These are phyloP conservation scores for Andricus grossulariae DNA, from an alignment of 1,140 invertebrate genomes.

Conservation along the genomic window DNA sequence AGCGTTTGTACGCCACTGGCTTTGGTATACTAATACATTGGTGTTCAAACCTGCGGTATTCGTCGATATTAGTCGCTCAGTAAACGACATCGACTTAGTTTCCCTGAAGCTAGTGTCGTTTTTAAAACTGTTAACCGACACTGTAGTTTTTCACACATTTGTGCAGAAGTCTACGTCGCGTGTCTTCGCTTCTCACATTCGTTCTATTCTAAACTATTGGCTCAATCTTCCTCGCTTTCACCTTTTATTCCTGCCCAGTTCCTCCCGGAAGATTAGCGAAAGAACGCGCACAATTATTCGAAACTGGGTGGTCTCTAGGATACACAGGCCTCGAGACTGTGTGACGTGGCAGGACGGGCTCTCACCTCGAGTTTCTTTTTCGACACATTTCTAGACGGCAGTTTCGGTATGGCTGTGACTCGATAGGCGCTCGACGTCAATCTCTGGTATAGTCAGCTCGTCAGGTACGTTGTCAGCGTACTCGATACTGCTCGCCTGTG, in stretches of 20 bases:
- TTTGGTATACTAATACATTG: conserved; percentile 1
- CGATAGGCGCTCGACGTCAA: conserved; percentile 92
- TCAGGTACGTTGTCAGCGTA: conserved; percentile 92
- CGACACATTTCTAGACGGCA: conserved; percentile 82
- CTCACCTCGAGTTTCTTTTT: conserved; percentile 37
- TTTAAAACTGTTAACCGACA: background rate
- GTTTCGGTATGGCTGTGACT: conserved; percentile 95
- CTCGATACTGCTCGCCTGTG: conserved; percentile 93
- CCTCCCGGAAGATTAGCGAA: background rate
- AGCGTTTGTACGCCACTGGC: no score
- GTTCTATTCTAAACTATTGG: conserved; percentile 8
- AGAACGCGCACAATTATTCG: conserved; percentile 6
- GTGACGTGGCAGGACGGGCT: conserved; percentile 39
- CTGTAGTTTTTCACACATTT: background rate
- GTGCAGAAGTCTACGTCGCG: conserved; percentile 13
- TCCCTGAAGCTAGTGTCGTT: background rate
- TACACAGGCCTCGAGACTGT: background rate
- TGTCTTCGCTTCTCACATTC: conserved; percentile 9
- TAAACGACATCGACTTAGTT: background rate
- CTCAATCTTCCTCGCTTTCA: conserved; percentile 29
- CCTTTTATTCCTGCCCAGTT: conserved; percentile 10
- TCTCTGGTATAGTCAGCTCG: conserved; percentile 90
- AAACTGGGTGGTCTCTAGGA: conserved; percentile 17
- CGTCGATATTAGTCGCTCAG: background rate
- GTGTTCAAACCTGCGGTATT: background rate